Conservation (phyloP, 2,888 invertebrate species). For the Homarus gammarus region DNA sequence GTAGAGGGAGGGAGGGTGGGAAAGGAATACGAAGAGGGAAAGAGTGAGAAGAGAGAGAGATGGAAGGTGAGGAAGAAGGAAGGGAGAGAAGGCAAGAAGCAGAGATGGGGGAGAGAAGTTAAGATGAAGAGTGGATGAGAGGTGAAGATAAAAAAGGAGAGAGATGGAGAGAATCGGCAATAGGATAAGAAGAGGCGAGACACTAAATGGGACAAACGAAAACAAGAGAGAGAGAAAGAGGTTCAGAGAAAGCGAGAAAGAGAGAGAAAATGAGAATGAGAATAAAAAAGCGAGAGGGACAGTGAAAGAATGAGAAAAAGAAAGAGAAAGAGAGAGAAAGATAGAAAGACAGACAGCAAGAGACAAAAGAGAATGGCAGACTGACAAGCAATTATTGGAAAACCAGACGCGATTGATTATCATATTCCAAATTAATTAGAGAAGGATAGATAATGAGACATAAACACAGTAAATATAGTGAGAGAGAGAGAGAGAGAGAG, state of each 20-base stretch:
- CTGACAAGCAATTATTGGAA: background rate
- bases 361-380: background rate
- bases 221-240: conserved; percentile 12
- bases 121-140: no score
- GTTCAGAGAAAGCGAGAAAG: background rate
- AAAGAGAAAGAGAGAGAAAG: background rate
- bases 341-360: background rate
- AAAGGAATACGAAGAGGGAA: background rate
- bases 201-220: background rate
- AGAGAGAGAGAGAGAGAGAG: background rate
- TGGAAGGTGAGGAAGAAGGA: background rate
- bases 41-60: background rate
- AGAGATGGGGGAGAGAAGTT: no score
- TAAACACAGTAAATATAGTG: background rate
- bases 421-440: background rate
- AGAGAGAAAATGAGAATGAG: background rate
- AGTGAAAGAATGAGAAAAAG: background rate
- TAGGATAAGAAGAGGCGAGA: no score
- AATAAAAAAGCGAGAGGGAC: background rate
- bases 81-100: background rate
- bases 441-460: background rate
- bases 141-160: no score
- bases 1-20: background rate
- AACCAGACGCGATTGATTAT: no score
- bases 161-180: no score